Percentiles rank a stretch among this genome's conserved stretches.
Conservation (phyloP, 2,113 vertebrate species). For the Phodopus roborovskii region DNA sequence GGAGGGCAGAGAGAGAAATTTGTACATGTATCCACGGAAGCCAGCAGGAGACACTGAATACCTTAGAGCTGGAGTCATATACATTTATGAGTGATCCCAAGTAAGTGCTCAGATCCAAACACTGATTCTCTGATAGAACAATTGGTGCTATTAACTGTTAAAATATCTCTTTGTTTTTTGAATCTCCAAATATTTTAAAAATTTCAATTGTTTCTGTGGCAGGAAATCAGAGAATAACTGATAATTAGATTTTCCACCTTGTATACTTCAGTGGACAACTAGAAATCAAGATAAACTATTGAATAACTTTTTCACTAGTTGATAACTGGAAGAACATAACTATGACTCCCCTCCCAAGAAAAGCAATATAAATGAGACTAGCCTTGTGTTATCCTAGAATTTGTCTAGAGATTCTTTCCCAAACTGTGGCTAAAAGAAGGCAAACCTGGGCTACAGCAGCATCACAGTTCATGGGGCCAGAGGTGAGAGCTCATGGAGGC, state of each 20-base stretch:
- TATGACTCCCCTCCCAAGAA: not conserved
- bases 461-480: not conserved
- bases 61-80: not conserved
- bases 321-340: not conserved
- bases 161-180: not conserved
- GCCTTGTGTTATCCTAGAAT: not conserved
- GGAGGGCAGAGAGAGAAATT: too few species aligned
- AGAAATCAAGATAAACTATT: not conserved
- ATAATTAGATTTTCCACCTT: not conserved
- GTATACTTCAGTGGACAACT: not conserved
- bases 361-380: not conserved
- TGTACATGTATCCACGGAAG: not conserved
- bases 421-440: not conserved
- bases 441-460: not conserved
- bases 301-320: not conserved
- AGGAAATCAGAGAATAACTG: not conserved
- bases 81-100: not conserved
- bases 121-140: not conserved
- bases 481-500: not conserved
- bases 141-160: not conserved
- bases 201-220: not conserved
- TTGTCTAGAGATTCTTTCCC: not conserved
- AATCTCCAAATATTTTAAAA: not conserved
- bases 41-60: not conserved
- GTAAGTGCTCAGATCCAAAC: not conserved